These are phyloP conservation scores for Neocloeon triangulifer DNA, from an alignment of 1,140 invertebrate species.

Conservation along the genomic window DNA sequence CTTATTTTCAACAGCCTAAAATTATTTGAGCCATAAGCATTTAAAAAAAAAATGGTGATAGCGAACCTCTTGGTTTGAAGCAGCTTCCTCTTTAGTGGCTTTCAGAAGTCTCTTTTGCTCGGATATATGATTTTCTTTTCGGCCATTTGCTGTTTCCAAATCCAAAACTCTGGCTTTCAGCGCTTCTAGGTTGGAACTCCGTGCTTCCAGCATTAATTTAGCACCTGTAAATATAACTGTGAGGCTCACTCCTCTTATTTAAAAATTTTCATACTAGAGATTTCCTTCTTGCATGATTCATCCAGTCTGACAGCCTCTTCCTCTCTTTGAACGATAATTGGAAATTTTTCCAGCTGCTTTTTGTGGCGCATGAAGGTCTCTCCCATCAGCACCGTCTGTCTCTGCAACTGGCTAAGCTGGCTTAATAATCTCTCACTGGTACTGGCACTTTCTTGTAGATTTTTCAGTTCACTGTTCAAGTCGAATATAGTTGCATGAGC, in stretches of 20 bases:
- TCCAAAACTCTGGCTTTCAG: conserved; percentile 21
- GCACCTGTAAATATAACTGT: too few species aligned
- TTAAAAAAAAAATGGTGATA: conserved; percentile 4
- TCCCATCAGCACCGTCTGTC: too few species aligned
- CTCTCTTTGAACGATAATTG: too few species aligned
- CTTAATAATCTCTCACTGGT: too few species aligned
- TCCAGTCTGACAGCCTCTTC: neutral
- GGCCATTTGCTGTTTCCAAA: conserved; percentile 20
- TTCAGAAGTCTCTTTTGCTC: conserved; percentile 24
- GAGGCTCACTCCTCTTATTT: too few species aligned
- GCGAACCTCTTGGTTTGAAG: conserved; percentile 24
- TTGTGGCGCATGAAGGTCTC: too few species aligned
- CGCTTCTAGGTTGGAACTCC: conserved; percentile 21
- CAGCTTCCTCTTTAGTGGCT: conserved; percentile 24
- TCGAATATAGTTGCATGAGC: too few species aligned
- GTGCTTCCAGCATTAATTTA: conserved; percentile 15
- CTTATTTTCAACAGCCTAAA: conserved; percentile 5
- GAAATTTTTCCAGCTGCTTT: too few species aligned
- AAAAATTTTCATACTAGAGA: neutral
- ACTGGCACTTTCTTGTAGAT: too few species aligned
- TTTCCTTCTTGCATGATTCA: neutral
- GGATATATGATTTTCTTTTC: conserved; percentile 22
- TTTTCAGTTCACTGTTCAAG: too few species aligned
- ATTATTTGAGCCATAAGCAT: conserved; percentile 4
- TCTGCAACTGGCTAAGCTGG: too few species aligned